Base-by-base conservation (phyloP, 2,888 invertebrate species). In the Platypus cylindrus region DNA sequence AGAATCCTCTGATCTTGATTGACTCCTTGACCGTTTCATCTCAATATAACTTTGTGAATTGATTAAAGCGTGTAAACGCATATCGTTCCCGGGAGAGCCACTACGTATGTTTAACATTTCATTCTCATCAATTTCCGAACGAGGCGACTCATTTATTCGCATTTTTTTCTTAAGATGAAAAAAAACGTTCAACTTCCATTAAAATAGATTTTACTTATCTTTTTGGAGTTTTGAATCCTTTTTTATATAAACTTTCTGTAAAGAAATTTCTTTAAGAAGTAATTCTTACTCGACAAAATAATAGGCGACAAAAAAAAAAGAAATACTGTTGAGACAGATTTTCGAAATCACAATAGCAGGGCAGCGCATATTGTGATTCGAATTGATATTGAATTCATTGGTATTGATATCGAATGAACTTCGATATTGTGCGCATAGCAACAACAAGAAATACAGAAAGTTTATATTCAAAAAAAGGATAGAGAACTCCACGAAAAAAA, bases 81-180 rank as follows among this genome's bases (percentile, higher is more conserved):
- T 30, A 8, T 37, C 42, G 5, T 35, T 34, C 4, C 39, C 43
- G 7, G 45, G 84, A 80, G 44, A 40, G 1, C 43, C 41, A 22
- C 84, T 82, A 32, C 84, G 68, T 7, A 84, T 70, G 57, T 80
- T 82, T 54, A 84, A 63, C 77, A 84, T 78, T 58, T 85, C 84
- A 52, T 74, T 78, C 50, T 85, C 83, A 55, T 84, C 78, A 41
- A 73, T 71, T 44, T 73, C 74, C 2, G 56, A 55, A 9, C 48
- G 50, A 4, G 56, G 54, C 2, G 56, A 54, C 2, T 64, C 59
- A 43, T 61, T 60, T 12, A 56, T 38, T 43, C 62, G 64, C 48
- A 71, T 68, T 40, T 68, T 67, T 55, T 75, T 77, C 45, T 56
- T 49, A 41, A 46, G 40, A 38, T 22, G 29, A 32, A 37, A 34